Conservation (phyloP, 2,888 invertebrate genomes). For the Amiota minor region DNA sequence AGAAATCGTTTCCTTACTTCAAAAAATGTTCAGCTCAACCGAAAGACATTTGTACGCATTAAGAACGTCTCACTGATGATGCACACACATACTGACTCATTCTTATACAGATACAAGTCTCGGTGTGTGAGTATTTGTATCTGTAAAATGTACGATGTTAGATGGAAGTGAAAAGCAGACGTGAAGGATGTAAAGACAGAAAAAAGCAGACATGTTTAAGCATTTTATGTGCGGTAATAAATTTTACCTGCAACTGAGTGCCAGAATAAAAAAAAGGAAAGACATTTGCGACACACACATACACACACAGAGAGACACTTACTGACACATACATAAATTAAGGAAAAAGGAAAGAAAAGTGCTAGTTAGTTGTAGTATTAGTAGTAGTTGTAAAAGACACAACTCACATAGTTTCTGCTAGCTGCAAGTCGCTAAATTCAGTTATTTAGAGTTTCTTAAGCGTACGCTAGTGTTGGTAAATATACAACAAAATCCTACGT, state of each 20-base stretch:
- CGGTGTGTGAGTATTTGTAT: background rate
- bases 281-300: background rate
- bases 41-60: conserved; percentile 55
- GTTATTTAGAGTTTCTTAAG: conserved; percentile 17
- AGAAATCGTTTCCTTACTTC: background rate
- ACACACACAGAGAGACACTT: background rate
- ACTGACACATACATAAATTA: background rate
- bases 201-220: conserved; percentile 51
- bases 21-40: conserved; percentile 21
- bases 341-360: conserved; percentile 1
- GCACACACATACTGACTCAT: background rate
- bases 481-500: background rate
- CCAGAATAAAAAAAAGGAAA: conserved; percentile 4
- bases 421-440: background rate
- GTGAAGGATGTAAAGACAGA: conserved; percentile 48
- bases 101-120: background rate
- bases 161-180: conserved; percentile 31
- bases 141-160: background rate
- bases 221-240: conserved; percentile 48
- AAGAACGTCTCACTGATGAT: conserved; percentile 29
- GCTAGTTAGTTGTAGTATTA: too few relatives aligned
- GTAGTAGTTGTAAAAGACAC: background rate
- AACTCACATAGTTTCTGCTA: background rate
- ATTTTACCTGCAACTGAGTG: conserved; percentile 49
- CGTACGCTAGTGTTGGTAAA: conserved; percentile 14